Conservation (phyloP, 35 echinoderm and acorn worm species). For the Heliocidaris erythrogramma region DNA sequence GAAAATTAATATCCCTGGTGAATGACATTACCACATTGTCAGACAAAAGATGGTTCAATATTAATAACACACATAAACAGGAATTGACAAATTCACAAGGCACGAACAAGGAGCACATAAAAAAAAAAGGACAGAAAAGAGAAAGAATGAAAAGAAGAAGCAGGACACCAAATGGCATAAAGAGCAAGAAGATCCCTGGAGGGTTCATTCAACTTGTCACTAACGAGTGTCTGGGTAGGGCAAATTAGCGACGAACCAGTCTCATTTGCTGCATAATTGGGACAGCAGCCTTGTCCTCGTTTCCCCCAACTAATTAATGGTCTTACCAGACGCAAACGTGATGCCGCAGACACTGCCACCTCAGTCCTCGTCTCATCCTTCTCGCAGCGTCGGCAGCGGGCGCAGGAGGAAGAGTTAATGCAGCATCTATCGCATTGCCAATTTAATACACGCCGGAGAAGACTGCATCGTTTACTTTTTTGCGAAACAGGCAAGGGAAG, state of each 20-base stretch:
- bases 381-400: background rate
- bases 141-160: background rate
- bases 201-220: constrained; percentile 30
- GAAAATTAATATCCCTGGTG: constrained; percentile 2
- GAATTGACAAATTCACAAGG: constrained; percentile 11
- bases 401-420: background rate
- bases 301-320: constrained; percentile 34
- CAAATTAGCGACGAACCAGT: constrained; percentile 28
- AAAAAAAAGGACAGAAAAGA: background rate
- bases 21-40: background rate
- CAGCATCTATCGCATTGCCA: background rate
- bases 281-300: constrained; percentile 40
- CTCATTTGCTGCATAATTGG: constrained; percentile 41
- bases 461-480: background rate
- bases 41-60: constrained; percentile 4
- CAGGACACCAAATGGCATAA: background rate
- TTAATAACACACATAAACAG: background rate
- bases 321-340: constrained; percentile 30
- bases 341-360: constrained; percentile 21
- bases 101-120: background rate
- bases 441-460: background rate
- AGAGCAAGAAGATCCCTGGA: background rate
- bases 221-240: constrained; percentile 39
- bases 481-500: background rate
- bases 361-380: background rate